Conservation (phyloP, 2,797 vertebrate genomes). For the Clarias laeviceps region DNA sequence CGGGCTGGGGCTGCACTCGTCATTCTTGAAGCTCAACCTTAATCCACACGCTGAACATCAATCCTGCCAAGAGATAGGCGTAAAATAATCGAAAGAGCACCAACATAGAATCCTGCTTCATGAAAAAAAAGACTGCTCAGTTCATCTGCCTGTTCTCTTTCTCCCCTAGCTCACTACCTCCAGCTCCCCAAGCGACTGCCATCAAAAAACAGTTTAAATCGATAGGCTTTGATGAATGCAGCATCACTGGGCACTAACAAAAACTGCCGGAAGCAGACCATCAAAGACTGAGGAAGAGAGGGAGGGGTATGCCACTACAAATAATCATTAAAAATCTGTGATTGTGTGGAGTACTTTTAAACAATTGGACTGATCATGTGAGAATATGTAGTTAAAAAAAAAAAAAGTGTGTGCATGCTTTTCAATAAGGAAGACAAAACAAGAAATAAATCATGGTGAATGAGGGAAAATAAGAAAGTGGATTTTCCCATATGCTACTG, state of each 20-base stretch:
- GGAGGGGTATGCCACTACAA: conserved; percentile 44
- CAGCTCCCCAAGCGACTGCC: conserved; percentile 39
- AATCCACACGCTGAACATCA: conserved; percentile 46
- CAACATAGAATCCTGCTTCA: conserved; percentile 38
- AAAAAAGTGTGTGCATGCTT: not conserved
- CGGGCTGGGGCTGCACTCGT: conserved; percentile 82
- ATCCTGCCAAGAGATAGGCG: conserved; percentile 66
- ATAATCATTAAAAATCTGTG: conserved; percentile 51
- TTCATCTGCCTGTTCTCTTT: conserved; percentile 28
- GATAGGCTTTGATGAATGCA: conserved; percentile 59
- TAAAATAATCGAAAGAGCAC: conserved; percentile 27
- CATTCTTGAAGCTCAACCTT: conserved; percentile 74
- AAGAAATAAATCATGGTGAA: conserved; percentile 7
- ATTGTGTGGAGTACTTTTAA: conserved; percentile 31
- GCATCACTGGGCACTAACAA: conserved; percentile 48
- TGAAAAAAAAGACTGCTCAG: conserved; percentile 30
- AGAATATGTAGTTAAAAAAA: not conserved
- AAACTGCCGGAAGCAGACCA: conserved; percentile 43
- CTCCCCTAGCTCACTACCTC: conserved; percentile 28
- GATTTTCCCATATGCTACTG: conserved; percentile 36
- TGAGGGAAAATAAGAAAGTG: not conserved
- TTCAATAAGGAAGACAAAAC: not conserved
- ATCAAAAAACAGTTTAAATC: conserved; percentile 58
- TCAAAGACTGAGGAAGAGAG: conserved; percentile 15
- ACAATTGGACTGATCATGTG: not conserved